phyloP scores from a whole-genome alignment of 2,113 vertebrate species.

The Scytalopus superciliaris region DNA sequence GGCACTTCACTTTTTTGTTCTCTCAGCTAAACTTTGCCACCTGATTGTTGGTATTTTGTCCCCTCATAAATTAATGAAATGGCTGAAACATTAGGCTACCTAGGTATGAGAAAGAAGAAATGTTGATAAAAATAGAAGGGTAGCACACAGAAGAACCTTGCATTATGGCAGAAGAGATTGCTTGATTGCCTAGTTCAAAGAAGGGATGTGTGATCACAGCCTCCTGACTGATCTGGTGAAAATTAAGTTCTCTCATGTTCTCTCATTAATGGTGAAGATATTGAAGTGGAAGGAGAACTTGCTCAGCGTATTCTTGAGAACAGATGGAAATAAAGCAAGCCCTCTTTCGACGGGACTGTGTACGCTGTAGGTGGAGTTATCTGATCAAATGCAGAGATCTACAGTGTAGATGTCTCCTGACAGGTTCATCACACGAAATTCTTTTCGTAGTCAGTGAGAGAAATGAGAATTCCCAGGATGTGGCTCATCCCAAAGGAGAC shows the following conservation, averaged over 20 bases:
- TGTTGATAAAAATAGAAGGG: background rate
- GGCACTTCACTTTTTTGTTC: background rate
- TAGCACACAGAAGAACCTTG: background rate
- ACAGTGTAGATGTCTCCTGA: constrained; percentile 35
- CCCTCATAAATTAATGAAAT: background rate
- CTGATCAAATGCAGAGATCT: constrained; percentile 49
- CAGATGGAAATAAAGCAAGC: constrained; percentile 11
- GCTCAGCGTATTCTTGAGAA: background rate
- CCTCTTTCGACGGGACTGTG: background rate
- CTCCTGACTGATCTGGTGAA: background rate
- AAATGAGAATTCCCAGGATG: constrained; percentile 12
- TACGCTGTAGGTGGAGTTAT: constrained; percentile 24
- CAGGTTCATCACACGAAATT: background rate
- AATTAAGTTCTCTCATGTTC: background rate
- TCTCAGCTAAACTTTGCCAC: background rate
- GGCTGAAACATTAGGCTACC: background rate
- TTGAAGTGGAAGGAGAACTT: background rate
- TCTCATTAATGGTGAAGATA: background rate
- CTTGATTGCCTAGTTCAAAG: background rate
- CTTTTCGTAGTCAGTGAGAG: background rate
- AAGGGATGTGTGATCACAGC: background rate
- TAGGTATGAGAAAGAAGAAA: background rate
- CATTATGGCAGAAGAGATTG: background rate
- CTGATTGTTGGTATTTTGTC: background rate
- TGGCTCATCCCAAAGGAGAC: background rate